These are phyloP conservation scores for Lycodopsis pacificus DNA, from an alignment of 2,797 vertebrate genomes.

Conservation along the genomic window DNA sequence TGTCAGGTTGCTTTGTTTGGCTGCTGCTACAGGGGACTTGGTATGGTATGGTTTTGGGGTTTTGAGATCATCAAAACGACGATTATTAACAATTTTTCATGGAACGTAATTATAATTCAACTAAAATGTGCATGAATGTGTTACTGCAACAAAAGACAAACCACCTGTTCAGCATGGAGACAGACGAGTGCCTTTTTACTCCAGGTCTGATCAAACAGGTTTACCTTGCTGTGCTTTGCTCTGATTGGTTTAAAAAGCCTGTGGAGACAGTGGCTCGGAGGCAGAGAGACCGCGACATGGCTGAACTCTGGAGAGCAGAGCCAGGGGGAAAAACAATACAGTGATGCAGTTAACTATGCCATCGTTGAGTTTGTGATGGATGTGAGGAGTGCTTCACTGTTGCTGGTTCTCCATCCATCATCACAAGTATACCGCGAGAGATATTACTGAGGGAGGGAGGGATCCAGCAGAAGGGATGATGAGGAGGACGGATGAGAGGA, in stretches of 20 bases:
- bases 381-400: slow-evolving; percentile 60
- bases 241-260: slow-evolving; percentile 29
- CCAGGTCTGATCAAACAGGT: neutral
- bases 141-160: neutral
- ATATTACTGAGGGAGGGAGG: slow-evolving; percentile 67
- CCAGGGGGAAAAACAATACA: slow-evolving; percentile 29
- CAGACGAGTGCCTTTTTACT: neutral
- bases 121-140: neutral
- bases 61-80: neutral
- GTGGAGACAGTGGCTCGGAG: slow-evolving; percentile 4
- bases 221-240: neutral
- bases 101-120: neutral
- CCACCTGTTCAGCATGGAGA: neutral
- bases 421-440: slow-evolving; percentile 55
- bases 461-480: slow-evolving; percentile 53
- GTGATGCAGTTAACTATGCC: slow-evolving; percentile 64
- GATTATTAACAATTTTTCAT: neutral
- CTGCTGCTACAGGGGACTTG: neutral
- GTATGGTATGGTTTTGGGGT: neutral
- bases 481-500: slow-evolving; percentile 35
- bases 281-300: slow-evolving; percentile 3
- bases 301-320: slow-evolving; percentile 42
- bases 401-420: slow-evolving; percentile 73
- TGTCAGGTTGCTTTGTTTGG: neutral
- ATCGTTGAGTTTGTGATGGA: slow-evolving; percentile 75